Percentiles rank a stretch among this genome's conserved stretches.
These are phyloP conservation scores for Trogon melanurus DNA, from an alignment of 2,113 vertebrate genomes.

Conservation along the genomic window DNA sequence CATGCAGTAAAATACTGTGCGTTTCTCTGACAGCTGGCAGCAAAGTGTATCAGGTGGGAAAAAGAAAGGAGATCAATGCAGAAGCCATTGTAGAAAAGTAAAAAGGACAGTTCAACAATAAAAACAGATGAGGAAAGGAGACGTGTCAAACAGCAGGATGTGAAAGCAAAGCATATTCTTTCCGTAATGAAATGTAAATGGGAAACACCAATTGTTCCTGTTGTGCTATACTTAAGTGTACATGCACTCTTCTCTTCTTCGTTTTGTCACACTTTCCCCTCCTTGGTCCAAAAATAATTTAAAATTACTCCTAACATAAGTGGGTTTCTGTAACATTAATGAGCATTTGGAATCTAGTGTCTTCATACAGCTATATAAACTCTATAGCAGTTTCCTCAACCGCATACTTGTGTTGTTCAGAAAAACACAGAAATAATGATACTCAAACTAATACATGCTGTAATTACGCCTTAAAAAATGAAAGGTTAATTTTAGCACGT, in stretches of 20 bases:
- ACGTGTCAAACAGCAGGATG: not conserved
- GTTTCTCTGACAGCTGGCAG: not conserved
- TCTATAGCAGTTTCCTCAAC: not conserved
- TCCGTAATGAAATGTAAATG: not conserved
- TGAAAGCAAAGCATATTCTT: not conserved
- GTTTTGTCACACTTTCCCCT: not conserved
- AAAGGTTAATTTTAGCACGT: not conserved
- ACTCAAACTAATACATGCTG: not conserved
- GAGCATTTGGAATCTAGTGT: not conserved
- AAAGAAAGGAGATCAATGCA: not conserved
- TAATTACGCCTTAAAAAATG: not conserved
- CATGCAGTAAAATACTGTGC: not conserved
- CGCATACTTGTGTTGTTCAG: not conserved
- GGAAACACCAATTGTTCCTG: not conserved
- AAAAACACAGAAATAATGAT: not conserved
- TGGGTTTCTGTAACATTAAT: not conserved
- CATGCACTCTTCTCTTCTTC: not conserved
- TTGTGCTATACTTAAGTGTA: rapidly evolving
- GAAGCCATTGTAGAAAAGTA: not conserved
- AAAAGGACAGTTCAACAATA: not conserved
- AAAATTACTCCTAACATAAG: not conserved
- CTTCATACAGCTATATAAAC: not conserved
- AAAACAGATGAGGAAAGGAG: not conserved
- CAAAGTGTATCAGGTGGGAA: not conserved
- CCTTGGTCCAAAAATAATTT: not conserved